Percentiles rank a stretch among this genome's conserved stretches.
These are phyloP conservation scores for Mayetiola destructor DNA, from an alignment of 2,888 invertebrate genomes.

Conservation along the genomic window DNA sequence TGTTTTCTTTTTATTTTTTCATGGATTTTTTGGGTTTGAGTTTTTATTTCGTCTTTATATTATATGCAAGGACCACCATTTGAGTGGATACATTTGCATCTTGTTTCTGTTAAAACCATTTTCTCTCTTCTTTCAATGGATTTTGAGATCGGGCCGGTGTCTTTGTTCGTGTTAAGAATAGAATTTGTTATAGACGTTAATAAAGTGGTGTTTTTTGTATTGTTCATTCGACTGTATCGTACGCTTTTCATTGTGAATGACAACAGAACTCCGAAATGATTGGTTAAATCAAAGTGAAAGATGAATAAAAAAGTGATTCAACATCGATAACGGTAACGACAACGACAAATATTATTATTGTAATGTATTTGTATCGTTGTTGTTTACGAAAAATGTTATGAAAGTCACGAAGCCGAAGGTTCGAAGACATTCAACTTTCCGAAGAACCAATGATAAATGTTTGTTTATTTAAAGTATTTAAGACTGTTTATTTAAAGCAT, in stretches of 20 bases:
- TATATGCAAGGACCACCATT: constrained; percentile 9
- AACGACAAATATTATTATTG: constrained; percentile 4
- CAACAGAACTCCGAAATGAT: neutral
- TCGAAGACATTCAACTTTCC: neutral
- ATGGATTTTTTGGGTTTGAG: too few relatives aligned
- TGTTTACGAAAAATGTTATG: neutral
- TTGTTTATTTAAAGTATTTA: neutral
- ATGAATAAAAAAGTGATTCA: neutral
- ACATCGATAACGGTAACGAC: neutral
- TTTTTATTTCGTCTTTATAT: neutral
- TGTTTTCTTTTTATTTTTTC: neutral
- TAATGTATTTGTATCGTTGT: too few relatives aligned
- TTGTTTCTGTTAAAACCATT: neutral
- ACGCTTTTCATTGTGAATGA: too few relatives aligned
- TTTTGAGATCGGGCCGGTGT: neutral
- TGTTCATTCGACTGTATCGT: neutral
- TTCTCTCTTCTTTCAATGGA: neutral
- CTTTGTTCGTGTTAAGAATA: constrained; percentile 6
- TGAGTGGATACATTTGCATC: constrained; percentile 14
- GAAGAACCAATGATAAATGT: neutral
- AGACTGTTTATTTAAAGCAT: too few relatives aligned
- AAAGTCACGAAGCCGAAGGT: constrained; percentile 1
- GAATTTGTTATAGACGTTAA: constrained; percentile 11
- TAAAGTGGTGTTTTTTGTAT: constrained; percentile 1
- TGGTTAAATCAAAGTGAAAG: neutral